A percentile compares a stretch with the other conserved stretches of the same genome.
Conservation (phyloP, 2,113 vertebrate genomes). For the Copsychus sechellarum region DNA sequence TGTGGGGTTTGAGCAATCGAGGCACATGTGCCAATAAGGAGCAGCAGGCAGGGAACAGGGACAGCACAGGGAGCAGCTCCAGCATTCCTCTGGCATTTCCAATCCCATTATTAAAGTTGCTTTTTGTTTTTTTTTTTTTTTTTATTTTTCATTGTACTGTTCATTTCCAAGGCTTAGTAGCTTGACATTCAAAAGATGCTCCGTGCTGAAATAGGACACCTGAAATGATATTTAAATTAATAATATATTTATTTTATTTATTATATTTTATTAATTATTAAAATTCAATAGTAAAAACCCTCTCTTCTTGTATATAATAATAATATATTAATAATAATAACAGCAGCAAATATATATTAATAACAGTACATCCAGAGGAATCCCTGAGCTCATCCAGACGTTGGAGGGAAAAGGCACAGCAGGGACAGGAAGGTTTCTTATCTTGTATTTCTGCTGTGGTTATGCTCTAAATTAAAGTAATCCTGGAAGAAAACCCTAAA, state of each 20-base stretch:
- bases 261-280: neutral
- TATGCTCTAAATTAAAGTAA: neutral
- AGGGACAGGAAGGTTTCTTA: neutral
- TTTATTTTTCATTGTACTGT: neutral
- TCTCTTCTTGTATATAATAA: neutral
- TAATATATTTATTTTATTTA: neutral
- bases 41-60: neutral
- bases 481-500: neutral
- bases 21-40: conserved; percentile 15
- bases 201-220: neutral
- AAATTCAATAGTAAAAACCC: neutral
- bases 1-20: neutral
- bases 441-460: neutral
- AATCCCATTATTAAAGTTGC: neutral
- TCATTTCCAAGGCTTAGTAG: neutral
- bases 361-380: neutral
- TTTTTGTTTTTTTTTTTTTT: neutral
- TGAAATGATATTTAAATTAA: fast-evolving
- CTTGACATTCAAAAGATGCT: neutral
- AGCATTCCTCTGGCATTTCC: neutral
- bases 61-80: neutral
- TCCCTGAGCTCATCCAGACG: neutral
- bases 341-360: neutral
- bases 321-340: neutral
- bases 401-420: neutral